Evolutionary conservation across 2,888 invertebrate genomes (phyloP), one percentile per base, ranked within the genome.

Genomic region (Aporophyla lueneburgensis): DNA sequence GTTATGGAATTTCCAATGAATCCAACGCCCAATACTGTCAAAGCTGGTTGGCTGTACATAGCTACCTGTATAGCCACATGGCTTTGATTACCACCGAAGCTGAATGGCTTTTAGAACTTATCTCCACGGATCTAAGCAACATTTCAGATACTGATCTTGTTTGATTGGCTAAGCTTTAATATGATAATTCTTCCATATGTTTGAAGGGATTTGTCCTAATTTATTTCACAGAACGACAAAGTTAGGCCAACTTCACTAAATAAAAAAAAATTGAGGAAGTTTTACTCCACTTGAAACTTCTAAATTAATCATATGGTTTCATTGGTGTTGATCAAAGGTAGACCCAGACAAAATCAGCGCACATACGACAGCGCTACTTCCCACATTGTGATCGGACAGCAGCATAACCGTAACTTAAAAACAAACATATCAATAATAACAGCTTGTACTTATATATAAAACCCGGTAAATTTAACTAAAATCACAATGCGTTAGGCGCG

Each of bases 391-490:
- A 87, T 80, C 80, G 84, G 86, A 85, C 88, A 90, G 88, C 87
- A 83, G 88, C 86, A 88, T 87, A 85, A 87, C 85, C 46, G 63
- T 86, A 88, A 90, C 89, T 87, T 88, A 87, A 88, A 33, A 83
- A 76, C 84, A 87, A 88, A 87, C 86, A 87, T 87, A 90, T 88
- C 76, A 87, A 86, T 89, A 89, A 89, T 92, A 94, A 94, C 93
- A 94, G 92, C 90, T 95, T 95, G 95, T 95, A 95, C 95, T 95
- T 95, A 94, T 91, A 90, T 88, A 89, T 88, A 92, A 33, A 83
- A 91, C 90, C 89, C 90, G 90, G 91, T 92, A 93, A 92, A 94
- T 93, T 95, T 92, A 94, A 95, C 95, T 96, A 96, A 94, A 94
- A 96, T 96, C 96, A 95, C 95, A 96, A 78, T 74, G 91, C 91